Conservation (phyloP, 1,140 invertebrate species). For the Bradynema listronoti region DNA sequence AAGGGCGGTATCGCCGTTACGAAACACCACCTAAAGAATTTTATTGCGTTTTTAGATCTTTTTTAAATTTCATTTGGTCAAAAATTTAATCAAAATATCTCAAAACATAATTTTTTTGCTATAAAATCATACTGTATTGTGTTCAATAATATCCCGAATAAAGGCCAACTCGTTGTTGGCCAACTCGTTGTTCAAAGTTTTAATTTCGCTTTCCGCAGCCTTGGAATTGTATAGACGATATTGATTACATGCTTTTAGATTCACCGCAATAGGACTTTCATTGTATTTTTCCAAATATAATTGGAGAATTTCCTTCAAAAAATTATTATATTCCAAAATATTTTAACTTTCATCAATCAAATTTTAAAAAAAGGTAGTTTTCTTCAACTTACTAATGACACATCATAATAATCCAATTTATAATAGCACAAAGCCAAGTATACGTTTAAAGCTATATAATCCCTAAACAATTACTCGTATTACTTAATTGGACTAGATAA, state of each 20-base stretch:
- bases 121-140: slow-evolving; percentile 73
- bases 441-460: slow-evolving; percentile 86
- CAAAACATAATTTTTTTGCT: slow-evolving; percentile 8
- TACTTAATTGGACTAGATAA: background rate
- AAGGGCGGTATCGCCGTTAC: slow-evolving; percentile 84
- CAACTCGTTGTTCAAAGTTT: slow-evolving; percentile 41
- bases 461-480: slow-evolving; percentile 64
- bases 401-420: slow-evolving; percentile 76
- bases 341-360: no score
- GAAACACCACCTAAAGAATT: slow-evolving; percentile 70
- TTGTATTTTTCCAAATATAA: slow-evolving; percentile 85
- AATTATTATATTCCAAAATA: slow-evolving; percentile 6
- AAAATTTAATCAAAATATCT: no score
- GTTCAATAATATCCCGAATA: slow-evolving; percentile 70
- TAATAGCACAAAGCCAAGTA: slow-evolving; percentile 96
- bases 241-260: slow-evolving; percentile 83
- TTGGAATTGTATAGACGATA: slow-evolving; percentile 86
- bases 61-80: background rate
- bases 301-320: slow-evolving; percentile 84
- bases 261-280: slow-evolving; percentile 86
- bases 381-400: slow-evolving; percentile 60
- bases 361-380: slow-evolving; percentile 2
- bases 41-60: no score
- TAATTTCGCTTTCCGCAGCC: slow-evolving; percentile 69
- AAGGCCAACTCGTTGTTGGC: slow-evolving; percentile 35